phyloP scores from a whole-genome alignment of 2,113 vertebrate species.

The Chaetodon auriga region DNA sequence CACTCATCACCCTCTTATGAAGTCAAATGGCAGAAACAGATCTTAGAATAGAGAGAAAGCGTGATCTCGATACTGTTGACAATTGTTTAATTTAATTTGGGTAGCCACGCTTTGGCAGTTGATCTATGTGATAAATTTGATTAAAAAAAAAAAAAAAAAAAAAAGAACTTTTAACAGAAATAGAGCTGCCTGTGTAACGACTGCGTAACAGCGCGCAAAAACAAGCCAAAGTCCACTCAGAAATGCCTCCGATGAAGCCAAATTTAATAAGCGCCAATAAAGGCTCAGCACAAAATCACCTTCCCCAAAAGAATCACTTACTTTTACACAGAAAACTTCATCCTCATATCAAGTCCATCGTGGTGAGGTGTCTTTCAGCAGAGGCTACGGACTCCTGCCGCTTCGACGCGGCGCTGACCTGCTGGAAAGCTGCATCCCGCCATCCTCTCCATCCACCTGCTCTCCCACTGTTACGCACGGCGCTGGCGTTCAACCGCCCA shows the following conservation, averaged over 20 bases:
- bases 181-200: neutral
- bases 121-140: neutral
- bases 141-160: too few species aligned
- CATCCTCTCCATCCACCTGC: slow-evolving; percentile 76
- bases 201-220: neutral
- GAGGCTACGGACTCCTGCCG: slow-evolving; percentile 7
- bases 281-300: neutral
- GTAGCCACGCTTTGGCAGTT: neutral
- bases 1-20: too few species aligned
- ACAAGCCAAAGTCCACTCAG: neutral
- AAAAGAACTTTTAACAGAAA: neutral
- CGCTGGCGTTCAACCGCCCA: slow-evolving; percentile 12
- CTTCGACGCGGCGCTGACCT: slow-evolving; percentile 23
- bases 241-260: neutral
- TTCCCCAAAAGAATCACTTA: slow-evolving; percentile 50
- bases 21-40: neutral
- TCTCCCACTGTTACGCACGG: slow-evolving; percentile 53
- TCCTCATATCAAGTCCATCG: slow-evolving; percentile 53
- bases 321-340: slow-evolving; percentile 44
- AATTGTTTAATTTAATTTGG: too few species aligned
- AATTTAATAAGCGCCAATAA: neutral
- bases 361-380: slow-evolving; percentile 5
- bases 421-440: slow-evolving; percentile 49
- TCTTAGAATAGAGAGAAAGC: neutral
- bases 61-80: too few species aligned